Conservation (phyloP, 2,113 vertebrate species). For the Bungarus multicinctus region DNA sequence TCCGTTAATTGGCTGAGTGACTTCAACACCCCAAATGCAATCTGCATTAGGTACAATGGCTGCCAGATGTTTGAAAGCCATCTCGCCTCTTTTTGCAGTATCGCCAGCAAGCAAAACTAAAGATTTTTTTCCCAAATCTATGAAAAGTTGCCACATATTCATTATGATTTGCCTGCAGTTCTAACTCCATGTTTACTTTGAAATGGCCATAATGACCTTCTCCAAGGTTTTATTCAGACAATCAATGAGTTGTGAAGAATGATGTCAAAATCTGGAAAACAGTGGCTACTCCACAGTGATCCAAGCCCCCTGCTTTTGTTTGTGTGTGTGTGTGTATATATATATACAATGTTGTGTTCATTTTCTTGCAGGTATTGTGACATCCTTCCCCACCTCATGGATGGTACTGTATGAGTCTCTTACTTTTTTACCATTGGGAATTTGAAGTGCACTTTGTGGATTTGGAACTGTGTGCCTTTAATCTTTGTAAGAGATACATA, state of each 20-base stretch:
- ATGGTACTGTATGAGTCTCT: not conserved
- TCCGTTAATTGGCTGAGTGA: not conserved
- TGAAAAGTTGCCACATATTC: not conserved
- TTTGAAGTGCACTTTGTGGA: not conserved
- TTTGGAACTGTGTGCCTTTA: not conserved
- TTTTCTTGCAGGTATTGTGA: not conserved
- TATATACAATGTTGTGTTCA: not conserved
- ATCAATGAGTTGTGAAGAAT: not conserved
- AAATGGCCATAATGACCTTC: not conserved
- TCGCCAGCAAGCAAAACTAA: not conserved
- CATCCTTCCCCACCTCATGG: not conserved
- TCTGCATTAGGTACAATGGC: not conserved
- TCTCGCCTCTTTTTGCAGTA: not conserved
- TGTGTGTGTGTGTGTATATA: not conserved
- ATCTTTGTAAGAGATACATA: not conserved
- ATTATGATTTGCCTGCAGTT: not conserved
- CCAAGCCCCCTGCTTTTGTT: not conserved
- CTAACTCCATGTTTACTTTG: not conserved
- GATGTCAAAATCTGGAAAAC: not conserved
- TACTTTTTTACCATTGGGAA: not conserved
- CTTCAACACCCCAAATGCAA: not conserved
- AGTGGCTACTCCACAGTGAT: not conserved
- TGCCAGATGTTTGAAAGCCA: not conserved
- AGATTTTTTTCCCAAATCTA: not conserved
- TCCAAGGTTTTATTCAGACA: not conserved